Evolutionary conservation across 2,797 vertebrate genomes (phyloP), one percentile per base, ranked within the genome.

Genomic region (Sebastes goodei): DNA sequence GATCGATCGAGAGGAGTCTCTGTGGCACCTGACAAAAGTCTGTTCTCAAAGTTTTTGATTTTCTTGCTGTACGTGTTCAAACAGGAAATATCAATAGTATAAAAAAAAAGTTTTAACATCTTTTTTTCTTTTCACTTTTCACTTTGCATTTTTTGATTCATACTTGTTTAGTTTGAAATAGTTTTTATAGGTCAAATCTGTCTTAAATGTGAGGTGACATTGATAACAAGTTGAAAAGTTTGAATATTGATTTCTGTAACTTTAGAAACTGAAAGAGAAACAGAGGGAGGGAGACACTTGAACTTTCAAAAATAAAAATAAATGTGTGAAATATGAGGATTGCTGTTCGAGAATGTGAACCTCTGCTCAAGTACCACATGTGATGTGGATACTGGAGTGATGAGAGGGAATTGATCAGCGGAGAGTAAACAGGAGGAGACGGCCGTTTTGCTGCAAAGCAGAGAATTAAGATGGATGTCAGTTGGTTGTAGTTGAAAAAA

Each of bases 381-480:
- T 9, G 46, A 80, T 55, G 30, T 0, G 10, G 30, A 46, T 33
- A 12, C 30, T 61, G 27, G 29, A 52, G 62, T 27, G 56, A 29
- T 23, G 62, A 60, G 17, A 60, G 64, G 8, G 55, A 52, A 30
- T 30, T 42, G 29, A 33, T 62, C 20, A 33, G 29, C 14, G 27
- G 7, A 15, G 32, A 64, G 25, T 49, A 49, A 49, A 49, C 46
- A 53, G 68, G 23, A 65, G 11, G 25, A 71, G 67, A 66, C 2
- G 4, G 32, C 11, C 7, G 35, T 46, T 65, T 20, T 60, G 29
- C 21, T 33, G 52, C 6, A 25, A 35, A 79, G 32, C 7, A 0
- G 20, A 9, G 9, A 0, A n/a, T 2, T 52, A 10, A 0, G 49
- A 52, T 10, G 20, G 49, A 52, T n/a, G 49, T 46, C 42, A 42